These are phyloP conservation scores for Halyomorpha halys DNA, from an alignment of 1,140 invertebrate species.

Conservation along the genomic window DNA sequence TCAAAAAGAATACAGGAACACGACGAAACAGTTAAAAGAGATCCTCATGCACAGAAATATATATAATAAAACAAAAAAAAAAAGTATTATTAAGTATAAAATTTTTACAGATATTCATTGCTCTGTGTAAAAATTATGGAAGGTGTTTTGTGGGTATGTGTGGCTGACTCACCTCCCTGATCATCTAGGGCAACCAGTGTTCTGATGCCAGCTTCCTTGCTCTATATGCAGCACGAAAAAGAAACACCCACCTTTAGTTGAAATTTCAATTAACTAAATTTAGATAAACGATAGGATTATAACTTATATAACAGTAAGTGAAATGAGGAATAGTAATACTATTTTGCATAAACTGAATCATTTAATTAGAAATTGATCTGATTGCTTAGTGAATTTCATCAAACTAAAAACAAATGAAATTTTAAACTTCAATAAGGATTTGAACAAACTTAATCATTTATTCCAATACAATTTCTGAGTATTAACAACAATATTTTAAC, in stretches of 20 bases:
- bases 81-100: slow-evolving; percentile 7
- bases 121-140: slow-evolving; percentile 15
- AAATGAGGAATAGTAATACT: background rate
- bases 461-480: no score
- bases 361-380: background rate
- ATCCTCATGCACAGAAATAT: background rate
- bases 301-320: slow-evolving; percentile 4
- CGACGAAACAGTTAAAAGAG: background rate
- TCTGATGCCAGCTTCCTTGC: slow-evolving; percentile 98
- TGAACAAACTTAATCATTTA: no score
- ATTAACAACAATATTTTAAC: no score
- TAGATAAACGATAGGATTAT: slow-evolving; percentile 4
- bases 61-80: background rate
- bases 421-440: no score
- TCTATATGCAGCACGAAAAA: slow-evolving; percentile 67
- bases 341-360: background rate
- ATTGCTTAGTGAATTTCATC: no score
- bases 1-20: background rate
- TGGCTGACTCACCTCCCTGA: slow-evolving; percentile 90
- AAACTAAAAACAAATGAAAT: no score
- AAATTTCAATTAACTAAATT: slow-evolving; percentile 3
- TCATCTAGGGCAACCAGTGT: slow-evolving; percentile 97
- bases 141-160: slow-evolving; percentile 8
- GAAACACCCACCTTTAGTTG: slow-evolving; percentile 36
- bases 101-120: background rate